Evolutionary conservation across 2,113 vertebrate species (phyloP).

Genomic region (Pica pica): DNA sequence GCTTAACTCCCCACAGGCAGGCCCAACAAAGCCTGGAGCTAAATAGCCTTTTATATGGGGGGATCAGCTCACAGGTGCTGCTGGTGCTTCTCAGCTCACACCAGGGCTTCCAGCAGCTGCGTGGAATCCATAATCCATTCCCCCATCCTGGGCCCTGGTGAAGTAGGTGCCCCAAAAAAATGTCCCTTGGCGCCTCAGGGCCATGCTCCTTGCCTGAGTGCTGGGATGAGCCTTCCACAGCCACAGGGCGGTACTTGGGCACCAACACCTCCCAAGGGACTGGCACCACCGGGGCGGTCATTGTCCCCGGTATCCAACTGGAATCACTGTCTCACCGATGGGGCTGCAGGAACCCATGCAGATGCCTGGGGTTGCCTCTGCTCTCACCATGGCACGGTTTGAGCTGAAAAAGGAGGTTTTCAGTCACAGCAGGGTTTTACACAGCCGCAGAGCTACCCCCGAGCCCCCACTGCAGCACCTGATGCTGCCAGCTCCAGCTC

Average conservation of each 20-base stretch:
- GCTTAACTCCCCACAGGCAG: background rate
- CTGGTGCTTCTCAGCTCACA: background rate
- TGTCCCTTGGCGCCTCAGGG: background rate
- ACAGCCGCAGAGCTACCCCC: background rate
- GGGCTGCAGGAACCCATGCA: background rate
- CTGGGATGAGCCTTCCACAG: background rate
- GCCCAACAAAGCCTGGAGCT: fast-evolving
- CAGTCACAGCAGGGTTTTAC: background rate
- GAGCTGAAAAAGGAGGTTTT: background rate
- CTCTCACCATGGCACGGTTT: background rate
- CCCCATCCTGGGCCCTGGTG: too few relatives aligned
- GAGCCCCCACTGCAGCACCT: fast-evolving
- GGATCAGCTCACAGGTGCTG: background rate
- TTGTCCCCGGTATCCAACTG: fast-evolving
- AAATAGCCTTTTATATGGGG: background rate
- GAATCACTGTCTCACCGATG: fast-evolving
- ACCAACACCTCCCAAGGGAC: too few relatives aligned
- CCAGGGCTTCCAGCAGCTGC: background rate
- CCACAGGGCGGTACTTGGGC: fast-evolving
- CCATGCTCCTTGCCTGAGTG: fast-evolving
- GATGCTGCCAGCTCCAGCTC: background rate
- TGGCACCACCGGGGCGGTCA: fast-evolving
- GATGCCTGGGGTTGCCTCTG: background rate
- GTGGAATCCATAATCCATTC: background rate
- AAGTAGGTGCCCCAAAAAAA: too few relatives aligned